These are phyloP conservation scores for Pterostichus niger DNA, from an alignment of 2,888 invertebrate genomes.

Conservation along the genomic window DNA sequence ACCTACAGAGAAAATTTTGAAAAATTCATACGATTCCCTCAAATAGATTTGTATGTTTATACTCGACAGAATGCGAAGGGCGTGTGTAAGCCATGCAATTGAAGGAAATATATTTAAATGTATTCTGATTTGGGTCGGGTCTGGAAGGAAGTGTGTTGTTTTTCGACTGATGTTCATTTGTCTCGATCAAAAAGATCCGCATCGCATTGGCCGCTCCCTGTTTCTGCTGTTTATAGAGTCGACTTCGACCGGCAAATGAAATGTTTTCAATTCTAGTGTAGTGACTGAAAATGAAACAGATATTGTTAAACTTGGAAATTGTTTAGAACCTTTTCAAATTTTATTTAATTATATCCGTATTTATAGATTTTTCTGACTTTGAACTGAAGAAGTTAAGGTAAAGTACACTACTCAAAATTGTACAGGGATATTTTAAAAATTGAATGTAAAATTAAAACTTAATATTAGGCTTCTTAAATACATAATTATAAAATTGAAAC, in stretches of 20 bases:
- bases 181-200: slow-evolving; percentile 59
- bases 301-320: background rate
- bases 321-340: background rate
- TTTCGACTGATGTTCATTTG: slow-evolving; percentile 60
- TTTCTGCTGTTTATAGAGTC: slow-evolving; percentile 7
- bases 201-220: slow-evolving; percentile 43
- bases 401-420: too few relatives aligned
- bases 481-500: too few relatives aligned
- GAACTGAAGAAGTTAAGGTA: too few relatives aligned
- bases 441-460: too few relatives aligned
- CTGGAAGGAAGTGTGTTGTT: slow-evolving; percentile 57
- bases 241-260: slow-evolving; percentile 33
- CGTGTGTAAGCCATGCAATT: slow-evolving; percentile 30
- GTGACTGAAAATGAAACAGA: background rate
- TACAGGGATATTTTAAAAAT: too few relatives aligned
- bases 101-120: slow-evolving; percentile 57
- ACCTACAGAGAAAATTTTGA: background rate
- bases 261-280: background rate
- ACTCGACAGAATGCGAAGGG: slow-evolving; percentile 1
- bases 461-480: too few relatives aligned
- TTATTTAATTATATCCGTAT: background rate
- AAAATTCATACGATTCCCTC: slow-evolving; percentile 50
- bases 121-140: slow-evolving; percentile 48
- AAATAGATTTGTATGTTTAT: slow-evolving; percentile 54
- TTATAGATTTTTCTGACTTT: too few relatives aligned